Evolutionary conservation across 2,888 invertebrate species (phyloP).

Genomic region (Tipula helvola): DNA sequence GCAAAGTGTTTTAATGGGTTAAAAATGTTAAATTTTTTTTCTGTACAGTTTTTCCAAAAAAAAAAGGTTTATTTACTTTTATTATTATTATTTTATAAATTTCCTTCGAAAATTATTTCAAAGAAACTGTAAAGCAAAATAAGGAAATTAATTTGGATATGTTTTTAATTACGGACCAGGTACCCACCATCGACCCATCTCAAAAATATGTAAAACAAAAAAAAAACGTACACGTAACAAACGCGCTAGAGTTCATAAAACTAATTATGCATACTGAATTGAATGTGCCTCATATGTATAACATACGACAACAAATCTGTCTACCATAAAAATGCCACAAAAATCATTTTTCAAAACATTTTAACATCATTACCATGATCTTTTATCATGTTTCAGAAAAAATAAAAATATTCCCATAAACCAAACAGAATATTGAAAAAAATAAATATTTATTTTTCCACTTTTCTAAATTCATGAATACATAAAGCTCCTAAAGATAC

Average conservation of each 20-base stretch:
- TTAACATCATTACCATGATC: neutral
- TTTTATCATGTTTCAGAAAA: neutral
- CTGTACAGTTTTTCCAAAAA: neutral
- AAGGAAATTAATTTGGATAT: neutral
- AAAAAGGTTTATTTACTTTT: neutral
- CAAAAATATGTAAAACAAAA: neutral
- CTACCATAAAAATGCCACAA: neutral
- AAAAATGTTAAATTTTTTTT: neutral
- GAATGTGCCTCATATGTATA: neutral
- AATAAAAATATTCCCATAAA: neutral
- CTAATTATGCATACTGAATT: neutral
- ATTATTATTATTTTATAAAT: neutral
- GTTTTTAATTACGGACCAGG: neutral
- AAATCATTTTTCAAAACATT: neutral
- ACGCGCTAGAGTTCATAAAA: neutral
- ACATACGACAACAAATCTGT: neutral
- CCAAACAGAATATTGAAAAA: neutral
- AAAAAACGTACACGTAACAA: neutral
- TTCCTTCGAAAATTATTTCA: neutral
- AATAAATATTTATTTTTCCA: neutral
- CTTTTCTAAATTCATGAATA: conserved; percentile 7
- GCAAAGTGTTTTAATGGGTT: conserved; percentile 4
- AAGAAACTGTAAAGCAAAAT: neutral
- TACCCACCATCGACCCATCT: neutral
- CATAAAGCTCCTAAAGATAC: neutral